Evolutionary conservation across 2,797 vertebrate genomes (phyloP).

Genomic region (Vultur gryphus): DNA sequence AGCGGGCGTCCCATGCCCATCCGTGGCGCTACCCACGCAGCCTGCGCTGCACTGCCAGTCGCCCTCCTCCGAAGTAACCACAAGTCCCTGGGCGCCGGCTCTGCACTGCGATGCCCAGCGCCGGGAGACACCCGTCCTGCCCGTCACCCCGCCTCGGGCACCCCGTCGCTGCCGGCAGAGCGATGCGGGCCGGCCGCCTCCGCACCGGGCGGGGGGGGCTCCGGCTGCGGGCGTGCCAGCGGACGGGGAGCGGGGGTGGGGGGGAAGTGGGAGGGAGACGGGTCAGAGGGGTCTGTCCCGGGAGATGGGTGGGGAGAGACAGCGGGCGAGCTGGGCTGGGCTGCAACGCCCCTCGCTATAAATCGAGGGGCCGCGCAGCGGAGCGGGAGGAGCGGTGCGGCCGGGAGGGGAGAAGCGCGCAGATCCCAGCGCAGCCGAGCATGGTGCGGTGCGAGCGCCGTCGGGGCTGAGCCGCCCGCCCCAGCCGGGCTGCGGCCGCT

Average conservation of each 20-base stretch:
- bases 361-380: not conserved
- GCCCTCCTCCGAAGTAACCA: accelerated
- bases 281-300: constrained; percentile 26
- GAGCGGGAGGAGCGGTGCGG: not conserved
- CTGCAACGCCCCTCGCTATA: constrained; percentile 56
- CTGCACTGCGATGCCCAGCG: not conserved
- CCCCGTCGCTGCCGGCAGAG: not conserved
- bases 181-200: not conserved
- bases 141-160: not conserved
- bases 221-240: not conserved
- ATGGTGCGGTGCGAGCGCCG: not conserved
- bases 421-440: not conserved
- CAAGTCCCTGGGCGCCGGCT: accelerated
- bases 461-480: not conserved
- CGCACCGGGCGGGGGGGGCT: not conserved
- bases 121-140: not conserved
- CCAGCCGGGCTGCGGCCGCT: not conserved
- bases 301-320: constrained; percentile 37
- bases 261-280: not conserved
- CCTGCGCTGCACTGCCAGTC: not conserved
- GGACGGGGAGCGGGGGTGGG: not conserved
- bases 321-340: not conserved
- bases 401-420: not conserved
- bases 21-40: not conserved
- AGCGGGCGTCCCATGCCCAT: accelerated